Base-by-base conservation (phyloP, 2,888 invertebrate species). In the Zygothrica quintamaculata region DNA sequence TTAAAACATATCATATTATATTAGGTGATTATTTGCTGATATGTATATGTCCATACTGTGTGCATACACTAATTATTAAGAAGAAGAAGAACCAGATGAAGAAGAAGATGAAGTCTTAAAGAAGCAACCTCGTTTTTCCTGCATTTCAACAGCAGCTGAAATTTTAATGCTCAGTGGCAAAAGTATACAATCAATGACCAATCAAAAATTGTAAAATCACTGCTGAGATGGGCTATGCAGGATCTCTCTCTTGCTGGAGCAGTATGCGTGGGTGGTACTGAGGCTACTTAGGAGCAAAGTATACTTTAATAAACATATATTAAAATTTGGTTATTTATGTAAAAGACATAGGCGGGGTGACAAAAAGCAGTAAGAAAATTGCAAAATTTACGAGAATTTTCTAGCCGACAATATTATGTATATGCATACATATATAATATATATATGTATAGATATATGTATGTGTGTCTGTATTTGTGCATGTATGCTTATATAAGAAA, bases 261-360 rank as follows among this genome's bases (percentile, higher is more conserved):
- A 13, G 37, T n/a, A n/a, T n/a, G 29, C 6, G 39, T 1, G 2
- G 4, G 3, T 1, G 13, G n/a, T 1, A 9, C 26, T 48, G 55
- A 31, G 56, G 46, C 79, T 85, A 75, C 85, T 85, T 79, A 85
- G 57, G 59, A 65, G 65, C 46, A 62, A 59, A 74, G 40, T 51
- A 22, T 22, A 53, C 77, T 80, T 80, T 77, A 77, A 82, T 82
- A 80, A 82, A 86, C 77, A 86, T 74, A 84, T 87, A 84, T 84
- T 84, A 85, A 84, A 84, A 84, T 87, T 84, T 85, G 85, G 74
- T 85, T 84, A 87, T 87, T 87, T 82, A 85, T 84, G 87, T 87
- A 85, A 65, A n/a, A 70, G 52, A 74, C 82, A 74, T 68, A 42
- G 56, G 53, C 67, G 76, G 59, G 60, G 77, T 84, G 81, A 74